Base-by-base conservation (phyloP, 2,797 vertebrate species). In the Odontamblyopus lacepedii region DNA sequence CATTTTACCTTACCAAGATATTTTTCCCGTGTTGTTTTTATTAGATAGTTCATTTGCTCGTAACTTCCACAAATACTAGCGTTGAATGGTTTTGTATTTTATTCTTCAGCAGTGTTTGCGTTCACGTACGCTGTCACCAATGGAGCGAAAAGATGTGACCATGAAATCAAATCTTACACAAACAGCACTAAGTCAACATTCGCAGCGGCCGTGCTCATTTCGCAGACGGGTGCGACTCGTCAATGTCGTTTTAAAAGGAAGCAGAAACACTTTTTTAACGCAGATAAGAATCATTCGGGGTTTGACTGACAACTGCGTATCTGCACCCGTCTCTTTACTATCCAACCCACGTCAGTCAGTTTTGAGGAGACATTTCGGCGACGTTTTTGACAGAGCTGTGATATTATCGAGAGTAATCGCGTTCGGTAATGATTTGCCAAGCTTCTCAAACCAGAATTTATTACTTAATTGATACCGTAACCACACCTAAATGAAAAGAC, bases 301-400 rank as follows among this genome's bases (percentile, higher is more conserved):
- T 11, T 76, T 84, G 86, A 89, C 53, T 90, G 87, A 82, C 77
- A 77, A 66, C 78, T 68, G 79, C 67, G 73, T 82, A 78, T 77
- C 83, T 66, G 74, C 67, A 27, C 68, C 73, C 65, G 74, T 76
- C 75, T 77, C 71, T 78, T 41, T 73, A 71, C 67, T 13, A 76
- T 91, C 85, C 83, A 72, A 79, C 80, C 79, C 63, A 35, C 78
- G 78, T 85, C 83, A 78, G 15, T 77, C 19, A 6, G 55, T 48
- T 73, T 80, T 8, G 26, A 26, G 62, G 30, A 83, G 64, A 81
- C 70, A 71, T 65, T 50, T 73, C 73, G 76, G 79, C 71, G 38
- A 56, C 83, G 63, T 70, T 63, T 12, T n/a, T 75, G 80, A 83
- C 82, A 72, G 12, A 75, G 30, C 48, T 0, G 51, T 30, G 61